These are phyloP conservation scores for Microplitis mediator DNA, from an alignment of 1,140 invertebrate species.

Conservation along the genomic window DNA sequence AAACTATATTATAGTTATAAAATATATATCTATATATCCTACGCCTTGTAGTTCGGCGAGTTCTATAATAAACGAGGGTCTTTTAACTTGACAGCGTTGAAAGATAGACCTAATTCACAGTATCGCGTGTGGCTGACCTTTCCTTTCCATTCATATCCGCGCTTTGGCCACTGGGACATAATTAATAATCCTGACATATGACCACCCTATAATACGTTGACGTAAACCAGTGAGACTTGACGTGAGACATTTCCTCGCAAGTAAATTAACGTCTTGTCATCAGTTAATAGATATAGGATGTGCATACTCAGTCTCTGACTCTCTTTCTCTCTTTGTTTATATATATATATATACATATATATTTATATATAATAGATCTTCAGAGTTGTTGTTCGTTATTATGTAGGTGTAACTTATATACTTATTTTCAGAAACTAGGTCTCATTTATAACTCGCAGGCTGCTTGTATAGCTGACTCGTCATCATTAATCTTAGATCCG, in stretches of 20 bases:
- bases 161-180: constrained; percentile 40
- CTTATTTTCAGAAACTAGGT: constrained; percentile 32
- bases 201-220: constrained; percentile 43
- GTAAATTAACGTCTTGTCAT: constrained; percentile 56
- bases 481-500: constrained; percentile 28
- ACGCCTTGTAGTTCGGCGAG: not conserved
- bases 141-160: constrained; percentile 25
- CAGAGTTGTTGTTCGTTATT: constrained; percentile 17
- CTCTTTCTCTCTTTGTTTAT: not conserved
- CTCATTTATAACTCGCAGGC: constrained; percentile 30
- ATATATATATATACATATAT: constrained; percentile 1
- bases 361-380: no score
- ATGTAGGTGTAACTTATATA: constrained; percentile 15
- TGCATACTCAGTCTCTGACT: constrained; percentile 3
- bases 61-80: constrained; percentile 43
- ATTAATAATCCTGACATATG: constrained; percentile 52
- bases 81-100: constrained; percentile 43
- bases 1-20: not conserved
- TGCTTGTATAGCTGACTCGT: constrained; percentile 9
- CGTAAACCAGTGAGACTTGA: constrained; percentile 34
- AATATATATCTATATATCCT: not conserved
- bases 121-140: constrained; percentile 47
- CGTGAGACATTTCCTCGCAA: constrained; percentile 14
- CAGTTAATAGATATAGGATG: constrained; percentile 33
- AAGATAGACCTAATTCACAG: constrained; percentile 43